Evolutionary conservation across 2,797 vertebrate species (phyloP).

Genomic region (Falco berigora): DNA sequence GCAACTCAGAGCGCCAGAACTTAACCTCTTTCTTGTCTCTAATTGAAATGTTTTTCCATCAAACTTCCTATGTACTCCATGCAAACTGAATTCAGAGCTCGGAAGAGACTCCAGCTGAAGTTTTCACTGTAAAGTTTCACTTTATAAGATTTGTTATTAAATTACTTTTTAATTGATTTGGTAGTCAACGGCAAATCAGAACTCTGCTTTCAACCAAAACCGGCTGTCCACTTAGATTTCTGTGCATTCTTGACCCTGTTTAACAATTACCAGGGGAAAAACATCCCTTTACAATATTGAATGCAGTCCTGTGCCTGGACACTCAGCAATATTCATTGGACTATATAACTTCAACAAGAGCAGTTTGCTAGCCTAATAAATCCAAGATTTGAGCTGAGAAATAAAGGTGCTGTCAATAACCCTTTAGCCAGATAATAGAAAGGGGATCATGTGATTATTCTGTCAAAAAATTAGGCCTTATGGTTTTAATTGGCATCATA

Average conservation of each 20-base stretch:
- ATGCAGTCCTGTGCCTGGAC: conserved; percentile 35
- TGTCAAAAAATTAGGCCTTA: conserved; percentile 73
- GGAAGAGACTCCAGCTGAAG: background rate
- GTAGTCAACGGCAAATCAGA: conserved; percentile 62
- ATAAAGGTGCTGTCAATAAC: conserved; percentile 70
- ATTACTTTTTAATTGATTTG: conserved; percentile 52
- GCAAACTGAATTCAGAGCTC: conserved; percentile 18
- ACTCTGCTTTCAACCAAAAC: conserved; percentile 50
- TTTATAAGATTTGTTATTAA: conserved; percentile 53
- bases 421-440: conserved; percentile 68
- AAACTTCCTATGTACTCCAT: background rate
- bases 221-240: conserved; percentile 40
- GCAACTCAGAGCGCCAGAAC: background rate
- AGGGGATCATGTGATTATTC: conserved; percentile 70
- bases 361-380: conserved; percentile 69
- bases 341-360: conserved; percentile 66
- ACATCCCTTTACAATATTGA: conserved; percentile 58
- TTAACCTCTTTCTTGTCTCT: background rate
- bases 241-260: conserved; percentile 34
- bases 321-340: conserved; percentile 54
- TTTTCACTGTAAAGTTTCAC: conserved; percentile 18
- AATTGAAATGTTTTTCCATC: background rate
- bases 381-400: conserved; percentile 62
- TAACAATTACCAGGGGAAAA: conserved; percentile 53
- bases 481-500: conserved; percentile 77